Conservation (phyloP, 2,888 invertebrate species). For the Tricholauxania praeusta region DNA sequence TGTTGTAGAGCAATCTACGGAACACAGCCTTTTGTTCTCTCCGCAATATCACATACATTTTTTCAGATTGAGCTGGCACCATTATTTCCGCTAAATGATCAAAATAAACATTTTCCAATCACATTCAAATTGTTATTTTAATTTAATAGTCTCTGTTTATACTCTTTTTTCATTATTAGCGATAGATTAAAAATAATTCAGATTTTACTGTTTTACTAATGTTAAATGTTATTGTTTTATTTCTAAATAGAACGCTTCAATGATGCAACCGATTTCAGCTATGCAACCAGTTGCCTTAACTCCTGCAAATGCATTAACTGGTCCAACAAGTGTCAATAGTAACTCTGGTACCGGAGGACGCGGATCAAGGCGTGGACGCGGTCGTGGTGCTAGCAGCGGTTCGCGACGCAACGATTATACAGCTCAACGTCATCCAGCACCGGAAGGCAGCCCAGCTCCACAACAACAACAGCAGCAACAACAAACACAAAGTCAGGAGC, state of each 20-base stretch:
- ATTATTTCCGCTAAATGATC: no score
- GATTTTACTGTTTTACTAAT: neutral
- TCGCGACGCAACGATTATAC: constrained; percentile 62
- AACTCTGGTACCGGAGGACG: constrained; percentile 53
- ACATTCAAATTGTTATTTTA: no score
- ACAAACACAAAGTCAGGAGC: constrained; percentile 38
- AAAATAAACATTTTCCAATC: no score
- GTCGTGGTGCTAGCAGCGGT: constrained; percentile 57
- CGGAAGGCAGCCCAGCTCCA: constrained; percentile 51
- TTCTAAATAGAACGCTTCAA: constrained; percentile 52
- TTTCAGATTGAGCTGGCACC: no score
- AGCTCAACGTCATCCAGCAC: constrained; percentile 56
- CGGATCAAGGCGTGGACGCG: constrained; percentile 58
- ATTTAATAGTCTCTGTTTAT: no score
- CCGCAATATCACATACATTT: no score
- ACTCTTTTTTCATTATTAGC: no score
- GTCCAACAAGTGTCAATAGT: constrained; percentile 42
- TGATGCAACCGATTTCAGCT: constrained; percentile 59
- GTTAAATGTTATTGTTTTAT: neutral
- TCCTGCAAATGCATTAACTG: constrained; percentile 45
- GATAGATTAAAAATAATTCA: neutral
- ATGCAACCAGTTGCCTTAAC: constrained; percentile 54
- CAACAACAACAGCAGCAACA: constrained; percentile 44
- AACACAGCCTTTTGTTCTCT: no score
- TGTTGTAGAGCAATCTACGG: no score